phyloP scores from a whole-genome alignment of 2,888 invertebrate genomes.

The Oscheius myriophilus region DNA sequence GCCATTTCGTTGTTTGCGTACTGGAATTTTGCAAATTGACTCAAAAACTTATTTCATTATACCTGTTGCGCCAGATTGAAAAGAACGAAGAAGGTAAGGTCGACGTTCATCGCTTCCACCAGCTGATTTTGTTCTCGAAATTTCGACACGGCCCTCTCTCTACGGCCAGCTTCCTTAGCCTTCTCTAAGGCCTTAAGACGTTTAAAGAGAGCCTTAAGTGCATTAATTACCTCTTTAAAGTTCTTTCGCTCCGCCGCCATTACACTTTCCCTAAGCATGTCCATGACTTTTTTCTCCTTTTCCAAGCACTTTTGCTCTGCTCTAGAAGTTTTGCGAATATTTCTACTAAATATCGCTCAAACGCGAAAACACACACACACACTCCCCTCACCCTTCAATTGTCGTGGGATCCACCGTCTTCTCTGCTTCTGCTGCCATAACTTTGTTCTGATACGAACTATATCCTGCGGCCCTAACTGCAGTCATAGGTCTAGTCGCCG shows the following conservation, averaged over 20 bases:
- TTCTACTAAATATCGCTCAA: no score
- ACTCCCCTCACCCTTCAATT: slow-evolving; percentile 22
- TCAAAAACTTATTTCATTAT: neutral
- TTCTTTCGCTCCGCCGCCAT: slow-evolving; percentile 77
- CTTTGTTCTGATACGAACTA: slow-evolving; percentile 78
- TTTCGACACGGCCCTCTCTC: slow-evolving; percentile 87
- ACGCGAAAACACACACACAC: no score
- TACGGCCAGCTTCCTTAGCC: slow-evolving; percentile 93
- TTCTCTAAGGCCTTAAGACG: slow-evolving; percentile 80
- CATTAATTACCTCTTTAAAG: slow-evolving; percentile 36
- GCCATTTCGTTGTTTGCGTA: slow-evolving; percentile 93
- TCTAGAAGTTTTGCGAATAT: slow-evolving; percentile 76
- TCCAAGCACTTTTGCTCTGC: slow-evolving; percentile 90
- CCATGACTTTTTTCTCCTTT: slow-evolving; percentile 87
- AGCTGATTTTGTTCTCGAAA: slow-evolving; percentile 88
- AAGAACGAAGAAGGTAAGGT: slow-evolving; percentile 91
- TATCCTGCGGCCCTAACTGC: slow-evolving; percentile 96
- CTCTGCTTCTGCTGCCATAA: slow-evolving; percentile 30
- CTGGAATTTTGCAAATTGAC: slow-evolving; percentile 76
- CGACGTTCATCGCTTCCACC: slow-evolving; percentile 90
- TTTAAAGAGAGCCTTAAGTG: neutral
- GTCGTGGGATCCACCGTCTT: slow-evolving; percentile 18
- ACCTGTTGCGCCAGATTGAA: slow-evolving; percentile 86
- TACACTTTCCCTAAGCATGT: slow-evolving; percentile 89
- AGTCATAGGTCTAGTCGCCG: slow-evolving; percentile 84